These are phyloP conservation scores for Ricordea florida DNA, from an alignment of 92 coral and sea anemone species.

Conservation along the genomic window DNA sequence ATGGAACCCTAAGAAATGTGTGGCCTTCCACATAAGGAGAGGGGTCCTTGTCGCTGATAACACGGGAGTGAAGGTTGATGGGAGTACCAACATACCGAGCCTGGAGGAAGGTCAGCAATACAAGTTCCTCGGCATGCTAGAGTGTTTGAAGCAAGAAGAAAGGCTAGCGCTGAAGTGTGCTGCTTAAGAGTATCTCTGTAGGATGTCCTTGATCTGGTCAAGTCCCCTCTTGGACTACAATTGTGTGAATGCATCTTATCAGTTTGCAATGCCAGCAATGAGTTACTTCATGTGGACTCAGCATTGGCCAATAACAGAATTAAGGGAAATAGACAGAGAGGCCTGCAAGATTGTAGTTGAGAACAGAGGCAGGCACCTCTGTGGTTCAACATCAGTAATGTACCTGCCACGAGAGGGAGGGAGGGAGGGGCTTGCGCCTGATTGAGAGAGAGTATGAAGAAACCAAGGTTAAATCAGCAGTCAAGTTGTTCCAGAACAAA, in stretches of 20 bases:
- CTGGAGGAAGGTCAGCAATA: too few relatives aligned
- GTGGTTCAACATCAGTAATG: slow-evolving; percentile 28
- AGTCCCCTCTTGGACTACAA: slow-evolving; percentile 56
- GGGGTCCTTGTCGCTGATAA: too few relatives aligned
- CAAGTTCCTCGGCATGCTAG: too few relatives aligned
- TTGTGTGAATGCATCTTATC: slow-evolving; percentile 47
- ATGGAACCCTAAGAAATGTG: too few relatives aligned
- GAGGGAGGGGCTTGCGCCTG: too few relatives aligned
- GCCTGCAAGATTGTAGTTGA: slow-evolving; percentile 32
- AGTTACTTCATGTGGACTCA: slow-evolving; percentile 58
- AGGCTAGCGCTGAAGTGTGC: slow-evolving; percentile 17
- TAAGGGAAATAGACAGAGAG: slow-evolving; percentile 37
- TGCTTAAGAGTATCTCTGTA: slow-evolving; percentile 18
- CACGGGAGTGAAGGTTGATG: too few relatives aligned
- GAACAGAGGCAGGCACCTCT: slow-evolving; percentile 38
- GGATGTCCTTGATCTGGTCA: slow-evolving; percentile 49
- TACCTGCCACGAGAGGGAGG: slow-evolving; percentile 40
- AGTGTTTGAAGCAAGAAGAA: slow-evolving; percentile 44
- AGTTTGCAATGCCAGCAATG: slow-evolving; percentile 41
- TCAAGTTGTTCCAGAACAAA: too few relatives aligned
- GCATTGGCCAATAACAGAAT: slow-evolving; percentile 52
- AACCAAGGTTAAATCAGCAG: too few relatives aligned
- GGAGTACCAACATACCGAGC: too few relatives aligned
- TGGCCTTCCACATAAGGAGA: too few relatives aligned
- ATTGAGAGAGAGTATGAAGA: too few relatives aligned